Conservation (phyloP, 37 sponge, comb jelly and placozoan species). For the Lycopodina hypogea region DNA sequence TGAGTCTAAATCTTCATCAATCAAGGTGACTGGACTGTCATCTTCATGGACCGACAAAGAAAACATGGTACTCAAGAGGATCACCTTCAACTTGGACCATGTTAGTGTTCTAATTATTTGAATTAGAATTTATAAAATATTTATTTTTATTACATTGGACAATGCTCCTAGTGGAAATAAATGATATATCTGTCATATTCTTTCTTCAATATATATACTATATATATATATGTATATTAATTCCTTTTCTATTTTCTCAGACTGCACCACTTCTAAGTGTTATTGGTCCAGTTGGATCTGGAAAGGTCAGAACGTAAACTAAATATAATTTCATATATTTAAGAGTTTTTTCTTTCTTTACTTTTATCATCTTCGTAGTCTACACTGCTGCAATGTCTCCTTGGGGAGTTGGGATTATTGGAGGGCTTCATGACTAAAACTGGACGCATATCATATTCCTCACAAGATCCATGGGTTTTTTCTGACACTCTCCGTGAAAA, state of each 20-base stretch:
- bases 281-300: slow-evolving; percentile 68
- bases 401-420: slow-evolving; percentile 49
- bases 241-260: not conserved
- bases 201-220: too few relatives aligned
- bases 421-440: slow-evolving; percentile 32
- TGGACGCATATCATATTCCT: slow-evolving; percentile 64
- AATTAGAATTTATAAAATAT: not conserved
- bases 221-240: too few relatives aligned
- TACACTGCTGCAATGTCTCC: slow-evolving; percentile 59
- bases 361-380: slow-evolving; percentile 23
- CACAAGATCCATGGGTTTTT: slow-evolving; percentile 78
- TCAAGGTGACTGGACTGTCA: slow-evolving; percentile 14
- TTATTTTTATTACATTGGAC: too few relatives aligned
- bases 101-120: not conserved
- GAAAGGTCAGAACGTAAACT: slow-evolving; percentile 42
- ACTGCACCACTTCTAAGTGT: slow-evolving; percentile 33
- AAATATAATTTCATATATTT: not conserved
- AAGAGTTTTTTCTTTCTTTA: not conserved
- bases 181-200: too few relatives aligned
- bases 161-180: not conserved
- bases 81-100: slow-evolving; percentile 27
- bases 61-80: slow-evolving; percentile 14
- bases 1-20: not conserved
- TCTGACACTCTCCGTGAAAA: slow-evolving; percentile 73
- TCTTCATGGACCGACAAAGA: slow-evolving; percentile 24